These are phyloP conservation scores for Minunthozetes semirufus DNA, from an alignment of 2,888 invertebrate species.

Conservation along the genomic window DNA sequence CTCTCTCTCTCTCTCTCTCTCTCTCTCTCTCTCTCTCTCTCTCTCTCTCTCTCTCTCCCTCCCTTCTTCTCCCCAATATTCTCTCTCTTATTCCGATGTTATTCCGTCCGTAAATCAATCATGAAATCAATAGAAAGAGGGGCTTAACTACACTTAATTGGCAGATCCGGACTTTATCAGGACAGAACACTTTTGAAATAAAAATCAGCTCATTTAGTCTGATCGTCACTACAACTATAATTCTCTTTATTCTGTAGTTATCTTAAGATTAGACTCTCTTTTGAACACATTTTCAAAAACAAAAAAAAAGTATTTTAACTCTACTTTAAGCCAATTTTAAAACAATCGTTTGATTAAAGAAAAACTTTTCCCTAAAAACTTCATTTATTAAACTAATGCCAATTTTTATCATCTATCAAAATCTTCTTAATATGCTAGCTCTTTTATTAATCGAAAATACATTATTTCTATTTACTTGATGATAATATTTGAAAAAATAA, in stretches of 20 bases:
- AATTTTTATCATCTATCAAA: too few relatives aligned
- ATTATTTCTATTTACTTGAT: too few relatives aligned
- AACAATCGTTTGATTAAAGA: too few relatives aligned
- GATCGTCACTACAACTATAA: background rate
- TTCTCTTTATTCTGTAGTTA: background rate
- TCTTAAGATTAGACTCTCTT: background rate
- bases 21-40: constrained; percentile 17
- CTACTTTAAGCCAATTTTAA: too few relatives aligned
- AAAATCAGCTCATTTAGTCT: constrained; percentile 17
- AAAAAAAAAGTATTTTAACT: background rate
- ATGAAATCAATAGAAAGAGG: constrained; percentile 25
- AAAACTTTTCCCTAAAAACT: too few relatives aligned
- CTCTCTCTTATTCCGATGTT: background rate
- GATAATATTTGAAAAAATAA: too few relatives aligned
- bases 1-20: constrained; percentile 16
- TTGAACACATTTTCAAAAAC: background rate
- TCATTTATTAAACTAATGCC: too few relatives aligned
- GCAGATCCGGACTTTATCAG: constrained; percentile 29
- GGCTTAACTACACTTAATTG: constrained; percentile 28
- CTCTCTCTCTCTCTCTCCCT: background rate
- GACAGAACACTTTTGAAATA: constrained; percentile 22
- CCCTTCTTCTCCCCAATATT: background rate
- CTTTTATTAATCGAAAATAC: too few relatives aligned
- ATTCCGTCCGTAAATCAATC: constrained; percentile 21
- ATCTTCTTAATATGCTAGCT: too few relatives aligned